Conservation (phyloP, 2,113 vertebrate species). For the Silurus glanis region DNA sequence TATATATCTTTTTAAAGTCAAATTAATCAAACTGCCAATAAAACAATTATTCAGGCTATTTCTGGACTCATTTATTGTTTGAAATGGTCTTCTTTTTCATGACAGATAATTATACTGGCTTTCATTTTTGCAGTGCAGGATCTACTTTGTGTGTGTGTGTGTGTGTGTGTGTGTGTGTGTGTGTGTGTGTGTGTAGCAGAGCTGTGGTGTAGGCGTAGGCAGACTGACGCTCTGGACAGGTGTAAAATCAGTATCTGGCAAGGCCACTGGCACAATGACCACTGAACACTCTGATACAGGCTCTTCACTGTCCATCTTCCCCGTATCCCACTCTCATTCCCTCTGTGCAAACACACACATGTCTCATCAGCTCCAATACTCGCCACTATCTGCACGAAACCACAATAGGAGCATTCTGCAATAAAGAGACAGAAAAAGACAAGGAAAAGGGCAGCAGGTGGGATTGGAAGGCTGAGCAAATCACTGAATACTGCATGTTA, state of each 20-base stretch:
- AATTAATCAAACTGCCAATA: background rate
- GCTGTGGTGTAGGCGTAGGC: conserved; percentile 6
- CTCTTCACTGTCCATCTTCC: conserved; percentile 39
- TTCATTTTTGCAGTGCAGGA: background rate
- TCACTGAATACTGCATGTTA: conserved; percentile 1
- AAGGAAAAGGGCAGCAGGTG: conserved; percentile 15
- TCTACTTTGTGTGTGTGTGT: background rate
- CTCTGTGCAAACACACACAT: conserved; percentile 29
- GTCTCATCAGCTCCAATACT: conserved; percentile 32
- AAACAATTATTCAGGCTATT: background rate
- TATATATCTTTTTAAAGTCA: background rate
- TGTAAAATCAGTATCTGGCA: conserved; percentile 38
- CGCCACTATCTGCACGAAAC: conserved; percentile 42
- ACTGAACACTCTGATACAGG: conserved; percentile 39
- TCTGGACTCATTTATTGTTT: background rate
- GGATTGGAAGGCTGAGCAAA: background rate
- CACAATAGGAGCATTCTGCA: conserved; percentile 51
- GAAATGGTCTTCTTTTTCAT: background rate
- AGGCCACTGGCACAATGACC: conserved; percentile 37
- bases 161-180: background rate
- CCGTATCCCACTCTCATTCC: conserved; percentile 17
- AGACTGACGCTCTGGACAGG: conserved; percentile 27
- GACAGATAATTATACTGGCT: background rate
- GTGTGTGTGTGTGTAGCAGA: background rate
- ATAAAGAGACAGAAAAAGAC: conserved; percentile 29